Evolutionary conservation across 2,113 vertebrate genomes (phyloP).

Genomic region (Cebidichthys violaceus): DNA sequence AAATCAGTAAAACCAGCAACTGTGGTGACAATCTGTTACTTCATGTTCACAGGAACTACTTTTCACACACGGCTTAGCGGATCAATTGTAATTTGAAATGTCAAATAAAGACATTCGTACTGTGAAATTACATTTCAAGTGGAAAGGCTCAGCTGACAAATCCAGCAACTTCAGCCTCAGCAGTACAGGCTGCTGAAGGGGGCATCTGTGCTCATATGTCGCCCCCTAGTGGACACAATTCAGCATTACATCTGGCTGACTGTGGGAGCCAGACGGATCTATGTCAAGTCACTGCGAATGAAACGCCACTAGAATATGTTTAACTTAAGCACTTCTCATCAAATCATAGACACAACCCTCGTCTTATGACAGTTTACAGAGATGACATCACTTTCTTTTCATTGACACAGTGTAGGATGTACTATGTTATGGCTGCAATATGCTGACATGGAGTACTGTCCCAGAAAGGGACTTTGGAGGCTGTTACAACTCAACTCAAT

Average conservation of each 20-base stretch:
- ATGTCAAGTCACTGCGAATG: background rate
- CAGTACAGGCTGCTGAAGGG: background rate
- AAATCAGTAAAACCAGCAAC: background rate
- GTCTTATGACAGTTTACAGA: background rate
- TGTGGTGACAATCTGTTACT: background rate
- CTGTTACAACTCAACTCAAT: background rate
- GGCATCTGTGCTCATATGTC: background rate
- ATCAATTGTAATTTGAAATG: background rate
- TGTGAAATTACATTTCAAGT: constrained; percentile 6
- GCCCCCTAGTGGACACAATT: constrained; percentile 34
- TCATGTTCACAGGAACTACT: background rate
- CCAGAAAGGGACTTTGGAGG: background rate
- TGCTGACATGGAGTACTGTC: background rate
- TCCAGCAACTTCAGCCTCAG: background rate
- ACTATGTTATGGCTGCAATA: background rate
- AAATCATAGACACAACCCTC: background rate
- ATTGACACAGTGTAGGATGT: background rate
- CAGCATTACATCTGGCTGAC: background rate
- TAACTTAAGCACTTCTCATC: background rate
- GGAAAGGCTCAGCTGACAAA: background rate
- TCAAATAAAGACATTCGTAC: background rate
- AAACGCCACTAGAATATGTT: background rate
- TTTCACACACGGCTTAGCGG: background rate
- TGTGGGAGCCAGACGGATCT: background rate
- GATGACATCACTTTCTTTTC: background rate